Evolutionary conservation across 1,140 invertebrate genomes (phyloP).

Genomic region (Leptinotarsa undecemlineata): DNA sequence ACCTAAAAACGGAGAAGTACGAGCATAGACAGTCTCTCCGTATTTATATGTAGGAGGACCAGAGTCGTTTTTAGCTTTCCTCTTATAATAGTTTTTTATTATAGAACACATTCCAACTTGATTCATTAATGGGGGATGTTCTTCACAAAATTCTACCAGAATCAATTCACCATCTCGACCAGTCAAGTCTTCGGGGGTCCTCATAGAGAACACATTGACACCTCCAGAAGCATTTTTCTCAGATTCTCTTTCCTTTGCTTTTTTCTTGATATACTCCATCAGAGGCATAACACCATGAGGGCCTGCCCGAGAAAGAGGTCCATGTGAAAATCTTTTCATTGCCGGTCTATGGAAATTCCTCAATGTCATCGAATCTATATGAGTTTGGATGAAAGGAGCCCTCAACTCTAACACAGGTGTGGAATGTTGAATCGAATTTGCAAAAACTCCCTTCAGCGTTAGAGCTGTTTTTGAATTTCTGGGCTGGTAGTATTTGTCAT

Average conservation of each 20-base stretch:
- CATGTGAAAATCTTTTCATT: conserved; percentile 85
- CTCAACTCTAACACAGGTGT: conserved; percentile 94
- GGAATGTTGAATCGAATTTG: conserved; percentile 92
- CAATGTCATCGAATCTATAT: conserved; percentile 82
- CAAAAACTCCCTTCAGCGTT: conserved; percentile 77
- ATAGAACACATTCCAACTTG: conserved; percentile 96
- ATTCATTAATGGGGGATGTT: conserved; percentile 93
- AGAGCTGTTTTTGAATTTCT: conserved; percentile 79
- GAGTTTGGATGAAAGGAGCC: conserved; percentile 93
- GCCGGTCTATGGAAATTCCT: conserved; percentile 93
- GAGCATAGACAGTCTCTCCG: conserved; percentile 94
- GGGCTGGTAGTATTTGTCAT: conserved; percentile 95
- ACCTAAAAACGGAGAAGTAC: conserved; percentile 96
- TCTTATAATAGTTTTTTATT: conserved; percentile 98
- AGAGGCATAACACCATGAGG: conserved; percentile 80
- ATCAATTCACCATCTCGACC: conserved; percentile 94
- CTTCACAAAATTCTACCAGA: conserved; percentile 95
- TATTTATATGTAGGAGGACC: conserved; percentile 87
- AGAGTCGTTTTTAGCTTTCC: conserved; percentile 88
- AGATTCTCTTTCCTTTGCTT: conserved; percentile 82
- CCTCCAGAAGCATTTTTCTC: conserved; percentile 93
- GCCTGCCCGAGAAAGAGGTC: conserved; percentile 69
- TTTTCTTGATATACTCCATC: conserved; percentile 89
- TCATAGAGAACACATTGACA: conserved; percentile 99
- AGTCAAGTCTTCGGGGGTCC: conserved; percentile 92